phyloP scores from a whole-genome alignment of 2,888 invertebrate genomes.

The Latrodectus hesperus region DNA sequence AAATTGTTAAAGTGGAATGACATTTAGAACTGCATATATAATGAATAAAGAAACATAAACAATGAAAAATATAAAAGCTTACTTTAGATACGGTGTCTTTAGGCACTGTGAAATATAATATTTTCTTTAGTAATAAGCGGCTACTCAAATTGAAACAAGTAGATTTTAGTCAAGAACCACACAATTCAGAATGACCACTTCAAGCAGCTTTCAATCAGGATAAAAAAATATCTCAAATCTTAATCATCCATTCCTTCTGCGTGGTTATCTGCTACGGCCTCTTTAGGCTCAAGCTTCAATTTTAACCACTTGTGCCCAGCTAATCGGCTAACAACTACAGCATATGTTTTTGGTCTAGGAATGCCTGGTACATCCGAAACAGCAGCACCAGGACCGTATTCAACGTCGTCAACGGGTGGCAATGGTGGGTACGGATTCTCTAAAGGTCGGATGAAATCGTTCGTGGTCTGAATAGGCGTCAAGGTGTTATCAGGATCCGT shows the following conservation, averaged over 20 bases:
- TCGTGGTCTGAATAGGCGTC: conserved; percentile 42
- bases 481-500: conserved; percentile 41
- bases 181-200: too few relatives aligned
- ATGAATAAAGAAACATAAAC: too few relatives aligned
- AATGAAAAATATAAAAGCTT: too few relatives aligned
- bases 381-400: conserved; percentile 41
- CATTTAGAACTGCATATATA: too few relatives aligned
- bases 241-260: conserved; percentile 7
- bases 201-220: too few relatives aligned
- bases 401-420: conserved; percentile 61
- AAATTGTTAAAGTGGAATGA: too few relatives aligned
- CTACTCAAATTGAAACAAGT: too few relatives aligned
- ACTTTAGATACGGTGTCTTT: too few relatives aligned
- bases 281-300: conserved; percentile 46
- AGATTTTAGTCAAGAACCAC: too few relatives aligned
- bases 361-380: conserved; percentile 8
- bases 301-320: conserved; percentile 62
- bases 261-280: conserved; percentile 22
- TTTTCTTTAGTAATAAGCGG: too few relatives aligned
- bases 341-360: conserved; percentile 53
- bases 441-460: conserved; percentile 53
- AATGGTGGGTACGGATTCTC: conserved; percentile 54
- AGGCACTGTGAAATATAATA: too few relatives aligned
- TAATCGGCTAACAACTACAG: conserved; percentile 58
- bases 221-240: too few relatives aligned